Percentiles rank a stretch among this genome's conserved stretches.
Evolutionary conservation across 2,113 vertebrate species (phyloP).

Genomic region (Pseudorhombus dupliciocellatus): DNA sequence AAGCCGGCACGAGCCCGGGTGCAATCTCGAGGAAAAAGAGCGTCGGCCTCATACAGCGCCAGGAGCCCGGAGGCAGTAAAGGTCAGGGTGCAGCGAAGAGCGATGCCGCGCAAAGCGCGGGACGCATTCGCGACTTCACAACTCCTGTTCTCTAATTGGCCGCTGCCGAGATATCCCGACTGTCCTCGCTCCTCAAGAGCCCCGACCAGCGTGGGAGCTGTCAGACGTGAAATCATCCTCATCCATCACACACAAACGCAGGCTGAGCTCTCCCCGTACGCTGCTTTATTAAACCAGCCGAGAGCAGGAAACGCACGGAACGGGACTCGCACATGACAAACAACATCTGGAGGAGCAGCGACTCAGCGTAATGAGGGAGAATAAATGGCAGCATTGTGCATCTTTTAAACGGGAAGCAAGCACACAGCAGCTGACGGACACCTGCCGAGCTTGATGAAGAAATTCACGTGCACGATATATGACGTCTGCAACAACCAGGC

Average conservation of each 20-base stretch:
- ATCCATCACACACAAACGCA: constrained; percentile 21
- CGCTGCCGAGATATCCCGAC: not conserved
- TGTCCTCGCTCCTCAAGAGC: not conserved
- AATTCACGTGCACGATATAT: not conserved
- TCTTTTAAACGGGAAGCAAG: not conserved
- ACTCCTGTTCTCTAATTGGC: constrained; percentile 21
- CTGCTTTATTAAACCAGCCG: constrained; percentile 1
- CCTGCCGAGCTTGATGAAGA: not conserved
- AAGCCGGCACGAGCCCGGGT: constrained; percentile 3
- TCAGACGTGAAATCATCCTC: constrained; percentile 27
- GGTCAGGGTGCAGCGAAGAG: constrained; percentile 26
- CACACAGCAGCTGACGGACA: not conserved
- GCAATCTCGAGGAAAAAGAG: constrained; percentile 20
- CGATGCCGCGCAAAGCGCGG: constrained; percentile 1
- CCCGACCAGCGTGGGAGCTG: not conserved
- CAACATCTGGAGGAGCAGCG: not conserved
- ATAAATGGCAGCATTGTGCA: not conserved
- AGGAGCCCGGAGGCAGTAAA: constrained; percentile 25
- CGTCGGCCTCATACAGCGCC: not conserved
- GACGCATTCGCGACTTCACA: not conserved
- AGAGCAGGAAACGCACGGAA: not conserved
- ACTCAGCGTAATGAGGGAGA: constrained; percentile 16
- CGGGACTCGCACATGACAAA: constrained; percentile 3
- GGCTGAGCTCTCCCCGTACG: constrained; percentile 8
- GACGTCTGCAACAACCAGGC: not conserved